Base-by-base conservation (phyloP, 2,797 vertebrate genomes). In the Taenioides sp. region DNA sequence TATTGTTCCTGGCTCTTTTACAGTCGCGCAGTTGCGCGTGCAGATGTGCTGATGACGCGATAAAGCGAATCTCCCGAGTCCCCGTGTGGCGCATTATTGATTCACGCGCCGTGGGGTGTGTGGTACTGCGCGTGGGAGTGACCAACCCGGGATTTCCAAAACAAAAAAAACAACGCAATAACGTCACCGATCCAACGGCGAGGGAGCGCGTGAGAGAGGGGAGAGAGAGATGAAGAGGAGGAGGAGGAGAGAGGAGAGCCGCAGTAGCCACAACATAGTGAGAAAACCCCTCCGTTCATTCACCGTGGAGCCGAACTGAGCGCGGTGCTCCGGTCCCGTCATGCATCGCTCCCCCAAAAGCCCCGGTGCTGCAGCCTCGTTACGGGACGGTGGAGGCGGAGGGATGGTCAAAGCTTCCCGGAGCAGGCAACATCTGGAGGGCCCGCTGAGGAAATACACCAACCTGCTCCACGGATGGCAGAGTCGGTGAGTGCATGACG, bases 381-480 rank as follows among this genome's bases (percentile, higher is more conserved):
- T 25, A 1, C 49, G 49, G 75, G 70, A 72, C 80, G 43, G 43
- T 3, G 14, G 43, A 14, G 43, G 43, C 12, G 43, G 14, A 17
- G 69, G 63, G 5, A 72, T 14, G 17, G 25, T 40, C 47, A 78
- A 79, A 61, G 78, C 91, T 60, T 10, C 63, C 71, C 93, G 83
- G 60, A 74, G 67, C 75, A 87, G 70, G 79, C 77, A 91, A 73
- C 92, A 92, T 82, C 91, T 97, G 88, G 95, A 97, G 80, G 96
- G 96, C 65, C 85, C 94, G 77, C 93, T 97, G 79, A 96, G 93
- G 92, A 97, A 97, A 90, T 97, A 97, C 92, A 97, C 96, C 65
- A 97, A 98, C 91, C 93, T 97, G 72, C 88, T 98, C 49, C 96
- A 97, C 84, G 96, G 96, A 80, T 98, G 96, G 96, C 96, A 97